Evolutionary conservation across 2,797 vertebrate species (phyloP).

Genomic region (Allochrocebus solatus): DNA sequence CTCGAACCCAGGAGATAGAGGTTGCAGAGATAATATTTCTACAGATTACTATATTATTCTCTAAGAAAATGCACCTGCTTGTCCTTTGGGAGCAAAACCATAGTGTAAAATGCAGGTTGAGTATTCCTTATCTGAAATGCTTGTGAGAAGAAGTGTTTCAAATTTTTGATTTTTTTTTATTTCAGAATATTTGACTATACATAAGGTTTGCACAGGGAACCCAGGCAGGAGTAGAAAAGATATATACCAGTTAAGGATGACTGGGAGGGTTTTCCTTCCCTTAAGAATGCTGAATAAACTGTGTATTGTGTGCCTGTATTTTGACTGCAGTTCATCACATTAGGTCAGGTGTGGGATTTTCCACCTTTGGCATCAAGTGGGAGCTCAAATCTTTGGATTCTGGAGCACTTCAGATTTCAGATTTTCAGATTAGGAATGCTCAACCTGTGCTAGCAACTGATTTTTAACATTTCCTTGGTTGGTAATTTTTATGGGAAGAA

Average conservation of each 20-base stretch:
- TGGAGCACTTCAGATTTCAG: background rate
- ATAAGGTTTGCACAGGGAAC: background rate
- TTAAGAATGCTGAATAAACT: background rate
- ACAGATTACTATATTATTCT: background rate
- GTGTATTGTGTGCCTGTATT: background rate
- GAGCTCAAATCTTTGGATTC: background rate
- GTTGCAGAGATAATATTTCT: background rate
- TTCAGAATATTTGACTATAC: background rate
- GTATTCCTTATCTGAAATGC: background rate
- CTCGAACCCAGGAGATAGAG: too few species aligned
- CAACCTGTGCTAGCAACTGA: background rate
- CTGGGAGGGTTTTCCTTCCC: background rate
- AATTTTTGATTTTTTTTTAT: background rate
- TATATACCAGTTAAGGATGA: background rate
- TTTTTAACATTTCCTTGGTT: background rate
- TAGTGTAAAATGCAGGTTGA: background rate
- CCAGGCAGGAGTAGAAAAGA: background rate
- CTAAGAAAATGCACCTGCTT: background rate
- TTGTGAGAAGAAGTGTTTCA: background rate
- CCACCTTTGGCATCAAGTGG: background rate
- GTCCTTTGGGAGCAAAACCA: background rate
- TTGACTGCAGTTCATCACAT: background rate
- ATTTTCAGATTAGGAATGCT: background rate
- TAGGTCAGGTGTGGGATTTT: background rate
- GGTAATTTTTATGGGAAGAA: background rate